These are phyloP conservation scores for Botrylloides violaceus DNA, from an alignment of 23 tunicate genomes.

Conservation along the genomic window DNA sequence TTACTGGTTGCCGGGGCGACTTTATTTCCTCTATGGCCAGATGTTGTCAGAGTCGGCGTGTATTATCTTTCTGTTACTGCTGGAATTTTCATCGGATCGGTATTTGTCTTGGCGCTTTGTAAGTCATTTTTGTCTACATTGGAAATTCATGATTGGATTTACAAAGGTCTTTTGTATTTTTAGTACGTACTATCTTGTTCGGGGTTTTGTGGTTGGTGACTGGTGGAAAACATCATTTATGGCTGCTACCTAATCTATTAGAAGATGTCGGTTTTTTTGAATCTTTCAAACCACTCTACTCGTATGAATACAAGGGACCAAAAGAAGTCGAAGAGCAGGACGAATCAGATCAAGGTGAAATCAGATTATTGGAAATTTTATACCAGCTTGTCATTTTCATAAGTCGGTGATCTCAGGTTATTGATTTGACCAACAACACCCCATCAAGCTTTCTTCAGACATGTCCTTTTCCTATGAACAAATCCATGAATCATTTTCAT, in stretches of 20 bases:
- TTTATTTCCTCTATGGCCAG: conserved; percentile 85
- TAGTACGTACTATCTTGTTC: conserved; percentile 64
- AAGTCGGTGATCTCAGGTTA: too few relatives aligned
- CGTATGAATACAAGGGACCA: conserved; percentile 41
- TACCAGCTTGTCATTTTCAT: too few relatives aligned
- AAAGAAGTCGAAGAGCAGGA: conserved; percentile 23
- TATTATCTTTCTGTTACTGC: conserved; percentile 63
- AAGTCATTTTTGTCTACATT: conserved; percentile 24
- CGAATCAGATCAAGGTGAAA: conserved; percentile 9
- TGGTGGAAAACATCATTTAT: conserved; percentile 77
- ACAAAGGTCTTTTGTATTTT: too few relatives aligned
- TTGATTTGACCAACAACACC: too few relatives aligned
- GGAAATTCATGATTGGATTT: background rate
- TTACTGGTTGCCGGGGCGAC: conserved; percentile 71
- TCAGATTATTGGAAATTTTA: too few relatives aligned
- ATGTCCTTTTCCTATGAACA: too few relatives aligned
- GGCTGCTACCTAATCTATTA: conserved; percentile 87
- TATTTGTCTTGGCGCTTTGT: conserved; percentile 59
- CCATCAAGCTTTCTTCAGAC: too few relatives aligned
- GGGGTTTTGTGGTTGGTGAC: conserved; percentile 63
- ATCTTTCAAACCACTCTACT: conserved; percentile 85
- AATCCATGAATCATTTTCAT: conserved; percentile 1
- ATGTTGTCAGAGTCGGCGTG: conserved; percentile 50
- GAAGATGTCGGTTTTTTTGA: conserved; percentile 94
- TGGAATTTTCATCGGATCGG: conserved; percentile 56